Evolutionary conservation across 35 echinoderm and acorn worm species (phyloP).

Genomic region (Stichopus chloronotus): DNA sequence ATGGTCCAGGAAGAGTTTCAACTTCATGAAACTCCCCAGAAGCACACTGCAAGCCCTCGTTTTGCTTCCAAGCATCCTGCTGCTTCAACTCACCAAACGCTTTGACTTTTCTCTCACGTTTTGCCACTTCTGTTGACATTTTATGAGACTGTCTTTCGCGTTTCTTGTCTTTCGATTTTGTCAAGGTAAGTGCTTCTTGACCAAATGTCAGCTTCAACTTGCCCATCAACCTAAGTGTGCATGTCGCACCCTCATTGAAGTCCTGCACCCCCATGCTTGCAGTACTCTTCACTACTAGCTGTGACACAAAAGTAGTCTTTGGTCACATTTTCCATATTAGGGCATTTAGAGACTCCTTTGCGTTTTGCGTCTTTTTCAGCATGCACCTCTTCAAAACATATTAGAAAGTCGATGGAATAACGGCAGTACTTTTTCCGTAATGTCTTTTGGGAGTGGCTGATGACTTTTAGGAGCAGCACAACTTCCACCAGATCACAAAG

Average conservation of each 20-base stretch:
- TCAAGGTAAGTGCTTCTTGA: neutral
- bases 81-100: neutral
- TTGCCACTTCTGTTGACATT: neutral
- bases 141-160: neutral
- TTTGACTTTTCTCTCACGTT: neutral
- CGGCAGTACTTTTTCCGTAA: neutral
- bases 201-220: neutral
- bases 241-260: constrained; percentile 7
- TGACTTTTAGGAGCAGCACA: neutral
- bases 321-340: constrained; percentile 11
- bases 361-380: constrained; percentile 26
- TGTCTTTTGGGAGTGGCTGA: constrained; percentile 12
- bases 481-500: neutral
- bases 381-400: neutral
- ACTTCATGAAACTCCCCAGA: neutral
- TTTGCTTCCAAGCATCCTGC: neutral
- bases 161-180: constrained; percentile 1
- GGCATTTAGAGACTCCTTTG: constrained; percentile 14
- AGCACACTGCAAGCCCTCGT: neutral
- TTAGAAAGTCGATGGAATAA: neutral
- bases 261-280: neutral
- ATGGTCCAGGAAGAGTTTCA: neutral
- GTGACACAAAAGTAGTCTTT: constrained; percentile 4
- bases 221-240: neutral
- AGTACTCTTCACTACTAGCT: neutral